Conservation (phyloP, 2,888 invertebrate species). For the Thelaira solivaga region DNA sequence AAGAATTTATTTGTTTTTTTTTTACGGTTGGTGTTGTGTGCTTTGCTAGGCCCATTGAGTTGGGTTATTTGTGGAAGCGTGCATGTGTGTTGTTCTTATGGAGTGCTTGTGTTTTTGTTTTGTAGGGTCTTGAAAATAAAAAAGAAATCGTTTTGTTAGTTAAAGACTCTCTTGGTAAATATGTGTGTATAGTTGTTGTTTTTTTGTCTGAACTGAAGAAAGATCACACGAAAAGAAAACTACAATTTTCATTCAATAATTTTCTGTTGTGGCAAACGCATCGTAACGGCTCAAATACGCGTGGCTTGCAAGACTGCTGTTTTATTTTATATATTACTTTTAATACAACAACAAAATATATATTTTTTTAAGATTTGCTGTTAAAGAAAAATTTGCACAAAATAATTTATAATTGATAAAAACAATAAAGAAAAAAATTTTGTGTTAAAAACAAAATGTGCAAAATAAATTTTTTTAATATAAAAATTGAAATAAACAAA, state of each 20-base stretch:
- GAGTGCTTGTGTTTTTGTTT: too few relatives aligned
- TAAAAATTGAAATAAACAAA: conserved; percentile 1
- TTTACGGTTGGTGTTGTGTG: conserved; percentile 34
- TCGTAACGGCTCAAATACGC: conserved; percentile 63
- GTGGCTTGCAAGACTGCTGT: conserved; percentile 38
- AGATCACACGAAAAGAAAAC: conserved; percentile 73
- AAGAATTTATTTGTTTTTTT: conserved; percentile 4
- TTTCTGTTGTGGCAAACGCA: conserved; percentile 70
- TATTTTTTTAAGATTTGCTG: background rate
- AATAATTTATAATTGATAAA: background rate
- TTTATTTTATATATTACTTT: background rate
- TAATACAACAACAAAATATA: too few relatives aligned
- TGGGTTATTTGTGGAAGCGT: background rate
- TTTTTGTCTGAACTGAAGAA: conserved; percentile 63
- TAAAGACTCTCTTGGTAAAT: conserved; percentile 40
- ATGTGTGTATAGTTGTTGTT: conserved; percentile 39
- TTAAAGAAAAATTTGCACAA: background rate
- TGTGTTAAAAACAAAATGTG: conserved; percentile 14
- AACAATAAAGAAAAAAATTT: conserved; percentile 15
- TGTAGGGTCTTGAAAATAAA: conserved; percentile 28
- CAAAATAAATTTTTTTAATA: background rate
- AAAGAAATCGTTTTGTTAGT: conserved; percentile 35
- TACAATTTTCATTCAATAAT: conserved; percentile 74
- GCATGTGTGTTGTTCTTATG: conserved; percentile 14
- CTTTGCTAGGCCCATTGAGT: conserved; percentile 43